These are phyloP conservation scores for Vicugna pacos DNA, from an alignment of 2,113 vertebrate species.

Conservation along the genomic window DNA sequence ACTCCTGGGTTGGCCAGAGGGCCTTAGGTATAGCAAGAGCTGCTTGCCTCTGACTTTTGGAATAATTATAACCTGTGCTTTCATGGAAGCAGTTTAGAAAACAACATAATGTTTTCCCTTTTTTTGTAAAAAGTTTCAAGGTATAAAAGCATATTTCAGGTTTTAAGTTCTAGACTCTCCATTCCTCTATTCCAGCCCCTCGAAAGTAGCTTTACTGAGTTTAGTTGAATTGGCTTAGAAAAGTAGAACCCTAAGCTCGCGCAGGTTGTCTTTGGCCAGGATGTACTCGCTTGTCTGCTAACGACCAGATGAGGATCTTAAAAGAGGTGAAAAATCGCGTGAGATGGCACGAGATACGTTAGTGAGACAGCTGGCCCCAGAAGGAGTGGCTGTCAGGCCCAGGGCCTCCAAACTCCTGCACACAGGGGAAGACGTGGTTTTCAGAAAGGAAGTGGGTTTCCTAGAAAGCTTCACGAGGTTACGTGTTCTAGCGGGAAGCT, in stretches of 20 bases:
- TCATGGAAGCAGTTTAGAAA: neutral
- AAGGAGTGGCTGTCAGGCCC: neutral
- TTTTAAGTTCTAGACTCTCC: neutral
- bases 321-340: neutral
- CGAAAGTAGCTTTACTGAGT: neutral
- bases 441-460: neutral
- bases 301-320: neutral
- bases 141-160: neutral
- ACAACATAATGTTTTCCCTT: neutral
- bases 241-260: neutral
- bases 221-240: neutral
- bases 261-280: neutral
- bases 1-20: no score
- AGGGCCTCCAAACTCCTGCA: neutral
- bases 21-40: neutral
- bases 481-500: fast-evolving
- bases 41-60: neutral
- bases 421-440: neutral
- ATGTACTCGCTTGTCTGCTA: neutral
- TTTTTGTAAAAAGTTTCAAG: neutral
- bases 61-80: neutral
- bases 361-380: neutral
- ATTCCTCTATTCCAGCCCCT: neutral
- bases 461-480: neutral
- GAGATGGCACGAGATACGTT: neutral